Base-by-base conservation (phyloP, 23 tunicate genomes). In the Clavelina lepadiformis region DNA sequence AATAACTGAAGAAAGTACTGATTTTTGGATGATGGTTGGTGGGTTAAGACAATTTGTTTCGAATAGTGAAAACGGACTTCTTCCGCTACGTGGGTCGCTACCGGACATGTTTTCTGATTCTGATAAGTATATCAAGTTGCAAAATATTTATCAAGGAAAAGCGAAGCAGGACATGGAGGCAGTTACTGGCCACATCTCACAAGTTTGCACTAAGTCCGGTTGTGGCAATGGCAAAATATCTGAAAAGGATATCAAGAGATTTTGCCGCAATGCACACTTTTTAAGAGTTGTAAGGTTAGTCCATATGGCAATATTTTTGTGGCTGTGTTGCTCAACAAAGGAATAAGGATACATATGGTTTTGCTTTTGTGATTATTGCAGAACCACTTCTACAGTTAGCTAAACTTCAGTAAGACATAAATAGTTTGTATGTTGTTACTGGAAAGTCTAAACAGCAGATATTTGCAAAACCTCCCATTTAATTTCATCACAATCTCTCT, bases 91-190 rank as follows among this genome's bases (percentile, higher is more conserved):
- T 3, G 89, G 91, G 24, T 66, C 79, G 5, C 45, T 94, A 0
- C 99, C 99, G 3, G 99, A 94, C 61, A 94, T 94, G 99, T 63
- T 85, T 56, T 86, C 99, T 2, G 99, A 94, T 51, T 94, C 99
- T 19, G 91, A 94, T 31, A 52, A 81, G 18, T 94, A 86, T 52
- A 71, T 94, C n/a, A 67, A 66, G 45, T 52, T 94, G 58, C 89
- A 79, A 58, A 77, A 78, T 21, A 72, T 94, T 21, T 94, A 94
- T 69, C 78, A 72, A 46, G 72, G 67, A 6, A 75, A 78, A 76
- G 86, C 92, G 8, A 79, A 65, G 26, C 35, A 37, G 35, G 99
- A 94, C 33, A 32, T 75, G 54, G 76, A 80, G 20, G 38, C 56
- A 18, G 38, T 86, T n/a, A 65, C 82, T 35, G 61, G 58, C 23